These are phyloP conservation scores for Drosophila elegans DNA, from an alignment of 1,140 invertebrate species.

Conservation along the genomic window DNA sequence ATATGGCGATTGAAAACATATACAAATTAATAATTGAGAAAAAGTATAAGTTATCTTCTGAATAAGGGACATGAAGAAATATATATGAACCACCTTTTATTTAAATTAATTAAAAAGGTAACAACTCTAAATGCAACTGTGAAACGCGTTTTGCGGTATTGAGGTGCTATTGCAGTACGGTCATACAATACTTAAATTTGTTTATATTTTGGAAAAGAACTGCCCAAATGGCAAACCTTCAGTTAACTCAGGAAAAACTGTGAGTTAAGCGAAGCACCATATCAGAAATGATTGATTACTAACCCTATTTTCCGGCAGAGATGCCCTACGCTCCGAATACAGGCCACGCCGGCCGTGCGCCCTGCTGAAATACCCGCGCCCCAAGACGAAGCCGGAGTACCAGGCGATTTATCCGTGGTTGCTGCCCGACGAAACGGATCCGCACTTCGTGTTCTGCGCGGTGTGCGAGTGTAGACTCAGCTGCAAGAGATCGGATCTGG, in stretches of 20 bases:
- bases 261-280: conserved; percentile 32
- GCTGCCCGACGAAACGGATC: conserved; percentile 71
- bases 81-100: no score
- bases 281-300: background rate
- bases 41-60: no score
- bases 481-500: conserved; percentile 70
- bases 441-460: conserved; percentile 73
- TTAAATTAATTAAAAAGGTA: background rate
- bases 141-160: background rate
- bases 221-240: conserved; percentile 62
- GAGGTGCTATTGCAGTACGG: background rate
- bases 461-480: conserved; percentile 69
- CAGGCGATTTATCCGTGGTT: conserved; percentile 70
- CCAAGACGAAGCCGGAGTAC: conserved; percentile 75
- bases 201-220: conserved; percentile 66
- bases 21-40: no score
- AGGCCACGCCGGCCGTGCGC: conserved; percentile 66
- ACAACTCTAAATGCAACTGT: background rate
- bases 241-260: conserved; percentile 75
- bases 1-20: no score
- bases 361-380: conserved; percentile 65
- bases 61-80: no score
- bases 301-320: conserved; percentile 12
- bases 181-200: conserved; percentile 44
- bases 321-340: conserved; percentile 71